Evolutionary conservation across 1,140 invertebrate genomes (phyloP).

Genomic region (Dryas iulia): DNA sequence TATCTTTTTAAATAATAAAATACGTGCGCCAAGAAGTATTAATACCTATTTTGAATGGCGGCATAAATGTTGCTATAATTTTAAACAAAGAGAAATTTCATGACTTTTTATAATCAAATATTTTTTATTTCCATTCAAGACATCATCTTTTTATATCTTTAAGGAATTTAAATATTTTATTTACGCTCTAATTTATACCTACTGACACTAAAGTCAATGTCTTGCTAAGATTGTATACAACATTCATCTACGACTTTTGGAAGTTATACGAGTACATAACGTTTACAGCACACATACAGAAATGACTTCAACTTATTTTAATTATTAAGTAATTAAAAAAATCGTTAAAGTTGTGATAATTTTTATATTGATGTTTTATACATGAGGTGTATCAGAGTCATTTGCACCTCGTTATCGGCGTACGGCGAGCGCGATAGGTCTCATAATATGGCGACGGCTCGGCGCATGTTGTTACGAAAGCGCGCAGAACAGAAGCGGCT

Average conservation of each 20-base stretch:
- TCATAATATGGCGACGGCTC: constrained; percentile 38
- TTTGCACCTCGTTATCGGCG: constrained; percentile 43
- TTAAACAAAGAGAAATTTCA: neutral
- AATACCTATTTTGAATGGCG: neutral
- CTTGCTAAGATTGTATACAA: neutral
- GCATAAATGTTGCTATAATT: neutral
- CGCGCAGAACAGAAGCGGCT: constrained; percentile 64
- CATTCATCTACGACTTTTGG: neutral
- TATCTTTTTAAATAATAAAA: neutral
- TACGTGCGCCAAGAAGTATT: neutral
- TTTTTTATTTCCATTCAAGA: neutral
- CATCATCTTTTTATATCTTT: neutral
- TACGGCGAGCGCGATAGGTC: constrained; percentile 36
- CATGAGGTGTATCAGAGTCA: constrained; percentile 1
- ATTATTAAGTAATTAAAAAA: constrained; percentile 5
- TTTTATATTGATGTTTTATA: neutral
- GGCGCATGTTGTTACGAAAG: constrained; percentile 62
- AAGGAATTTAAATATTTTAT: neutral
- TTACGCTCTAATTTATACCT: neutral
- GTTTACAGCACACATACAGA: neutral
- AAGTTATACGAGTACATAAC: neutral
- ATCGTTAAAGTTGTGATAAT: neutral
- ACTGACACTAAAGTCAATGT: neutral
- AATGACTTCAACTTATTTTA: neutral
- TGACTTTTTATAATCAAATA: neutral